Evolutionary conservation across 2,797 vertebrate genomes (phyloP).

Genomic region (Capromys pilorides): DNA sequence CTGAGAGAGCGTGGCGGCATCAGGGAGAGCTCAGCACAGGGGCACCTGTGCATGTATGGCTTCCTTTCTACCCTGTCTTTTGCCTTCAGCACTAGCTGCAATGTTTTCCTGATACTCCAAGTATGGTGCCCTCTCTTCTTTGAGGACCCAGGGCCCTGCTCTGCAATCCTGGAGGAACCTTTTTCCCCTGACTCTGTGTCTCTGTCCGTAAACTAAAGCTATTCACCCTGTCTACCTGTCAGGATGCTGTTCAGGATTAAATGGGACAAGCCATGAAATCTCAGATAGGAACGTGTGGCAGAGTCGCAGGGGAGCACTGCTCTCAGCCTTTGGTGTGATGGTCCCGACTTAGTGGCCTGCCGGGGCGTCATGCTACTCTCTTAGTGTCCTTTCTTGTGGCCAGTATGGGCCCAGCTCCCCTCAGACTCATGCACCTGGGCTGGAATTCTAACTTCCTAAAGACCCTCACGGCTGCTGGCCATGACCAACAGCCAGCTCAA

Average conservation of each 20-base stretch:
- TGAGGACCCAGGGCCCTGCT: neutral
- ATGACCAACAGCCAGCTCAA: neutral
- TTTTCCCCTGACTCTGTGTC: neutral
- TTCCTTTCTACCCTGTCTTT: neutral
- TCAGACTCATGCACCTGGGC: neutral
- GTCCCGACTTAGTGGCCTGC: accelerated
- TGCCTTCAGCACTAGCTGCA: neutral
- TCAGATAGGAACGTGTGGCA: neutral
- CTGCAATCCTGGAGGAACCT: neutral
- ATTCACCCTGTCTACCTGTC: too few relatives aligned
- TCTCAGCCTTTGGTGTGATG: accelerated
- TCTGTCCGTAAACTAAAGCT: neutral
- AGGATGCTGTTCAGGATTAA: neutral
- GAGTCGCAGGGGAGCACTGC: accelerated
- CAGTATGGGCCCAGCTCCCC: neutral
- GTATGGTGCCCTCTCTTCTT: neutral
- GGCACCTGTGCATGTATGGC: neutral
- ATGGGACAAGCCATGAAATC: neutral
- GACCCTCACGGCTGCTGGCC: neutral
- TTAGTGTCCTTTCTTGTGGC: accelerated
- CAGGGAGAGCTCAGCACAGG: neutral
- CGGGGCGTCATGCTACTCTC: accelerated
- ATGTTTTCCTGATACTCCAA: neutral
- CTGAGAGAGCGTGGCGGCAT: neutral
- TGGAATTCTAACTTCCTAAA: neutral